Conservation (phyloP, 2,888 invertebrate species). For the Liopterus haemorrhoidalis region DNA sequence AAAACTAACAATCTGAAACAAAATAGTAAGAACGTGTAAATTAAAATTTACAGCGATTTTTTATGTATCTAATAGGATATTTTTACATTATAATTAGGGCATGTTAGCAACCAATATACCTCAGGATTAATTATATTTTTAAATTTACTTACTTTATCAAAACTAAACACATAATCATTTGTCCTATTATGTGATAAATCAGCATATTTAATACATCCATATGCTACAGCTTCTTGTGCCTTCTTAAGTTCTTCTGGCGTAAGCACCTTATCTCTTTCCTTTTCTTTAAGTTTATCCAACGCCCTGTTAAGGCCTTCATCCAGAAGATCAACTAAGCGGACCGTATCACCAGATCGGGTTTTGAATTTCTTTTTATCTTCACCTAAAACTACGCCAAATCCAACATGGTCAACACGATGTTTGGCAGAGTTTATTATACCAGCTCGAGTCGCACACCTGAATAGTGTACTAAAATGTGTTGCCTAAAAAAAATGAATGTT, state of each 20-base stretch:
- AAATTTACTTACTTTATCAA: slow-evolving; percentile 63
- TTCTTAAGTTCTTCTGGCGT: slow-evolving; percentile 70
- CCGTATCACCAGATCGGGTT: slow-evolving; percentile 93
- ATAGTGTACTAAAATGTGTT: slow-evolving; percentile 67
- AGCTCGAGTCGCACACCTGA: slow-evolving; percentile 70
- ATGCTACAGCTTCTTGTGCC: slow-evolving; percentile 89
- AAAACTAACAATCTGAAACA: not conserved
- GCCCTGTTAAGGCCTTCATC: slow-evolving; percentile 86
- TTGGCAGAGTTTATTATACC: slow-evolving; percentile 60
- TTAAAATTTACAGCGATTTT: too few relatives aligned
- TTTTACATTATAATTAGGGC: not conserved
- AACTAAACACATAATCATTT: slow-evolving; percentile 95
- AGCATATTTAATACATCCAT: slow-evolving; percentile 97
- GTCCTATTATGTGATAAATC: slow-evolving; percentile 90
- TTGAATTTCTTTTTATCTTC: slow-evolving; percentile 99
- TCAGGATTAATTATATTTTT: not conserved
- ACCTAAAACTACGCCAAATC: slow-evolving; percentile 94
- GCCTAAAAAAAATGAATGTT: slow-evolving; percentile 42
- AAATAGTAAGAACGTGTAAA: not conserved
- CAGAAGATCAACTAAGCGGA: slow-evolving; percentile 72
- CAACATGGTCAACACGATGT: slow-evolving; percentile 81
- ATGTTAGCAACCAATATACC: not conserved
- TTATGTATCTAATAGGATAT: too few relatives aligned
- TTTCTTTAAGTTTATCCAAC: slow-evolving; percentile 76
- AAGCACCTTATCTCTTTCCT: slow-evolving; percentile 78